Evolutionary conservation across 2,797 vertebrate genomes (phyloP).

Genomic region (Eulemur mongoz): DNA sequence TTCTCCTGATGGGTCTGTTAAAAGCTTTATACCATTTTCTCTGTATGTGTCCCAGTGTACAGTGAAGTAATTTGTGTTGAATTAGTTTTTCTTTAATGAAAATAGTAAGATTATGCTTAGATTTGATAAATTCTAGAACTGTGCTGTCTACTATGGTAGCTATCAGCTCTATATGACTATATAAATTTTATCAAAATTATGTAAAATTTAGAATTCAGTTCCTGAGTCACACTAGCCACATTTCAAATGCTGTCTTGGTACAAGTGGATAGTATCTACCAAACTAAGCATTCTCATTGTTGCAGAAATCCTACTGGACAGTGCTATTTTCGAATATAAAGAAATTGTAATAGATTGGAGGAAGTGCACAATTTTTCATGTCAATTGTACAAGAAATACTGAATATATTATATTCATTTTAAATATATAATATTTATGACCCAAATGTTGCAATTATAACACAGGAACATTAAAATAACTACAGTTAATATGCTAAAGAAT

Average conservation of each 20-base stretch:
- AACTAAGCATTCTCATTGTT: neutral
- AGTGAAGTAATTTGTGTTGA: neutral
- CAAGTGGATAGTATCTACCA: neutral
- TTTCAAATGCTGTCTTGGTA: neutral
- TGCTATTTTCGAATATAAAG: neutral
- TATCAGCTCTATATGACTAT: neutral
- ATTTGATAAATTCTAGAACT: neutral
- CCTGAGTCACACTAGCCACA: neutral
- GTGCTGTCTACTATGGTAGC: neutral
- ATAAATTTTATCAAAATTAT: conserved; percentile 17
- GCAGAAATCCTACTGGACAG: neutral
- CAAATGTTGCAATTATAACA: neutral
- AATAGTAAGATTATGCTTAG: neutral
- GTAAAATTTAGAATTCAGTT: neutral
- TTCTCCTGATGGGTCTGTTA: neutral
- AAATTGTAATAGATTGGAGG: neutral
- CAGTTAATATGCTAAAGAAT: neutral
- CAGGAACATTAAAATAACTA: neutral
- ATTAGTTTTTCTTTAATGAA: neutral
- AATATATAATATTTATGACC: neutral
- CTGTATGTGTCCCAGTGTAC: neutral
- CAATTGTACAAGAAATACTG: neutral
- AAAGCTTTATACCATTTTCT: neutral
- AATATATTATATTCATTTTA: neutral
- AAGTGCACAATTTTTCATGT: neutral